Evolutionary conservation across 2,797 vertebrate species (phyloP), one percentile per base, ranked within the genome.

Genomic region (Diplodus sargus): DNA sequence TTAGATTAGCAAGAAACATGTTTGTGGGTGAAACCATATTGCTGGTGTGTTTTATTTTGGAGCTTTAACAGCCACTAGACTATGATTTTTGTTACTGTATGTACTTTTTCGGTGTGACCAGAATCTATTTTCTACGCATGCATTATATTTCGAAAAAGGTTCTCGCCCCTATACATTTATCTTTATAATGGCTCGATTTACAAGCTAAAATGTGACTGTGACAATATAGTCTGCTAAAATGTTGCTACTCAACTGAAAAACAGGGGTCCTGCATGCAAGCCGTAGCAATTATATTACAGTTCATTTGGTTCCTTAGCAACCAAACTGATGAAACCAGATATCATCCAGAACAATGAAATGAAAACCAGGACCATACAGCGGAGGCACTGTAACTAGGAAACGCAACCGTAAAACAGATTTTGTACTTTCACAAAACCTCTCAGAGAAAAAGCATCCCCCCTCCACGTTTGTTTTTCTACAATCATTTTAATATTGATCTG

Each of bases 261-360:
- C n/a, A 17, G 39, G 84, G 83, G 67, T 78, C 85, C 86, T 81
- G 87, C 93, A 94, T 94, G 93, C 92, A 91, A 89, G 86, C 89
- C 68, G 83, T 79, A 85, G 88, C 87, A 92, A 91, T 92, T 91
- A 87, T 88, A 91, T 92, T 93, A 92, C 87, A 90, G 85, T 90
- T 90, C 73, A 88, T 87, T 90, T 88, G 87, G 91, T 93, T 92
- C 88, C 93, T 92, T 90, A 92, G 92, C 93, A 94, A 94, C 93
- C 88, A 87, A 92, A 91, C 75, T 80, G 89, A 92, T 91, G 88
- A 92, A 89, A 91, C 86, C 90, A 92, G 91, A 91, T 91, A 88
- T 90, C 87, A 82, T 84, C 87, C 87, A 72, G 83, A 90, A 89
- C 85, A 90, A 91, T 84, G 83, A 90, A 91, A 94, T 90, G 83